Evolutionary conservation across 2,797 vertebrate species (phyloP), one percentile per base, ranked within the genome.

Genomic region (Catostomus latipinnis): DNA sequence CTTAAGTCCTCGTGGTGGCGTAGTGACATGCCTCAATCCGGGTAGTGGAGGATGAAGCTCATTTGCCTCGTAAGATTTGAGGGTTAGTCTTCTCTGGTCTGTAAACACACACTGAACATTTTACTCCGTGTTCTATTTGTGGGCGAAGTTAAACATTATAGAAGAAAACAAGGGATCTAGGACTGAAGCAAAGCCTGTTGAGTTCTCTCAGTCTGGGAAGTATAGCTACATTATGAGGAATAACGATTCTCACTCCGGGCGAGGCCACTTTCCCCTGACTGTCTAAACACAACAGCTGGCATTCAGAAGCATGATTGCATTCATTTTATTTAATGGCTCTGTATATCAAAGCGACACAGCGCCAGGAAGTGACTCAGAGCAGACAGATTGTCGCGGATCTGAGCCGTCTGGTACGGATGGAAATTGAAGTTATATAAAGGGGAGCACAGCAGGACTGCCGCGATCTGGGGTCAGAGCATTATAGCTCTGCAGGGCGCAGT

Each of bases 361-460:
- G 73, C 75, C 82, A 83, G 89, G 89, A 90, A 89, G 88, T 89
- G 4, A 72, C 86, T 85, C 78, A 90, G 89, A 88, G 34, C 34
- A 34, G 34, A 81, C 82, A 85, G 87, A 85, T 34, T 87, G 87
- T 84, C 76, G 86, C 84, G 86, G 90, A 88, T 34, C 90, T 88
- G 85, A 85, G 85, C 85, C 80, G 85, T 90, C 89, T 92, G 87
- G 88, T 86, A 85, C 84, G 85, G 87, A 92, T 92, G 90, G 89
- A 91, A 92, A 91, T 91, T 86, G 86, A 85, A 81, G 86, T 85
- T 74, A 84, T 76, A 86, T 90, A 92, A 92, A 92, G 90, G 1
- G 87, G 85, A 86, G 80, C 87, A 10, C 91, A 78, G 85, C 76
- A 4, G 90, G 90, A 81, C 82, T 76, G 62, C 71, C 57, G 82